A percentile compares a stretch with the other conserved stretches of the same genome.
Evolutionary conservation across 2,888 invertebrate species (phyloP).

Genomic region (Beris morrisii): DNA sequence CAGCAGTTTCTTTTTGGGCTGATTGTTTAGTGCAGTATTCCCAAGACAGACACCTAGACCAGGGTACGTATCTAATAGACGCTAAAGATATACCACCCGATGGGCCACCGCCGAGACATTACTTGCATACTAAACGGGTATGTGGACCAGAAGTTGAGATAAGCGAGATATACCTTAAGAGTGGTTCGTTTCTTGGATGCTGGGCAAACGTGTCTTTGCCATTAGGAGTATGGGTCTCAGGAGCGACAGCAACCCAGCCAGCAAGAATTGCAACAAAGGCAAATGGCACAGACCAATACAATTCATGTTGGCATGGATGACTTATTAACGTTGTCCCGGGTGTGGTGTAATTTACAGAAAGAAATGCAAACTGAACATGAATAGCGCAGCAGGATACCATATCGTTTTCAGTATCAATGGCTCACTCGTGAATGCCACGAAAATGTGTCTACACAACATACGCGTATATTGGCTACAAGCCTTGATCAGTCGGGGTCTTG

Average conservation of each 20-base stretch:
- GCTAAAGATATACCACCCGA: slow-evolving; percentile 34
- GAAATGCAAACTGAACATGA: slow-evolving; percentile 35
- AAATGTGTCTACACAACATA: no score
- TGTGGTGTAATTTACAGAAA: slow-evolving; percentile 36
- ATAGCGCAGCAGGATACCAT: slow-evolving; percentile 34
- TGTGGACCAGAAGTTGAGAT: slow-evolving; percentile 9
- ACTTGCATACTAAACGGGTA: slow-evolving; percentile 34
- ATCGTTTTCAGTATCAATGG: slow-evolving; percentile 31
- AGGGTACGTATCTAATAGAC: slow-evolving; percentile 13
- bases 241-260: no score
- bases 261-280: slow-evolving; percentile 33
- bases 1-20: slow-evolving; percentile 1
- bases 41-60: slow-evolving; percentile 4
- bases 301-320: slow-evolving; percentile 23
- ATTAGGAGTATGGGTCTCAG: no score
- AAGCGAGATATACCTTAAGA: no score
- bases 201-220: no score
- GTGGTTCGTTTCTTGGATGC: no score
- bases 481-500: no score
- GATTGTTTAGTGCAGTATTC: neutral
- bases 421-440: slow-evolving; percentile 13
- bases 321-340: slow-evolving; percentile 35
- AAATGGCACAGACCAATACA: slow-evolving; percentile 30
- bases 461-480: no score
- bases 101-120: slow-evolving; percentile 31